These are phyloP conservation scores for Acrobasis repandana DNA, from an alignment of 2,888 invertebrate species.

Conservation along the genomic window DNA sequence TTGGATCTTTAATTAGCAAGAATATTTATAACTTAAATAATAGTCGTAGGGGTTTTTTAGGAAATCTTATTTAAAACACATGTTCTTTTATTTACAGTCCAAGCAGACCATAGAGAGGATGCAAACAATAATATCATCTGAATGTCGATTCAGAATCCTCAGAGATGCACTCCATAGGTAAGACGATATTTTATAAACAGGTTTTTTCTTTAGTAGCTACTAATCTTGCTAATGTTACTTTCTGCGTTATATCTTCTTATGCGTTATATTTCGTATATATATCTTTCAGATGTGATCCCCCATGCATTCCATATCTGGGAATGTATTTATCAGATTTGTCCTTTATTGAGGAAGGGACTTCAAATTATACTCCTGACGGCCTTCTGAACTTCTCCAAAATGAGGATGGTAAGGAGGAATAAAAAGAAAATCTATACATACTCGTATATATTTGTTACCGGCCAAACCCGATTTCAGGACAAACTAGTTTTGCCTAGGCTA, in stretches of 20 bases:
- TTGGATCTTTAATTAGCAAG: too few relatives aligned
- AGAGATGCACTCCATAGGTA: slow-evolving; percentile 91
- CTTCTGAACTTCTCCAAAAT: slow-evolving; percentile 96
- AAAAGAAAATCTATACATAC: not conserved
- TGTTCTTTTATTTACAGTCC: slow-evolving; percentile 80
- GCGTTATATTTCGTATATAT: too few relatives aligned
- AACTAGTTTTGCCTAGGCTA: too few relatives aligned
- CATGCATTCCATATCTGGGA: slow-evolving; percentile 93
- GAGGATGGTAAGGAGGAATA: slow-evolving; percentile 88
- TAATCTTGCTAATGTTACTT: not conserved
- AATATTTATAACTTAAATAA: too few relatives aligned
- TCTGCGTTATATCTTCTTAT: not conserved
- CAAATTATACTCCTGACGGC: slow-evolving; percentile 94
- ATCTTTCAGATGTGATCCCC: slow-evolving; percentile 88
- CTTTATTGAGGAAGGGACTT: slow-evolving; percentile 96
- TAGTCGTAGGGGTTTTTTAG: too few relatives aligned
- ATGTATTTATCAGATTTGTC: slow-evolving; percentile 95
- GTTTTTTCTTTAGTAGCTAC: not conserved
- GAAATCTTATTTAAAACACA: not conserved
- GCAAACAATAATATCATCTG: slow-evolving; percentile 93
- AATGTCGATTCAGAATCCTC: slow-evolving; percentile 93
- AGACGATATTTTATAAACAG: not conserved
- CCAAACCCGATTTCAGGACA: too few relatives aligned
- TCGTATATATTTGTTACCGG: too few relatives aligned
- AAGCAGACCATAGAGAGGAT: slow-evolving; percentile 94